A percentile compares a stretch with the other conserved stretches of the same genome.
Evolutionary conservation across 2,113 vertebrate species (phyloP).

Genomic region (Indicator maculatus): DNA sequence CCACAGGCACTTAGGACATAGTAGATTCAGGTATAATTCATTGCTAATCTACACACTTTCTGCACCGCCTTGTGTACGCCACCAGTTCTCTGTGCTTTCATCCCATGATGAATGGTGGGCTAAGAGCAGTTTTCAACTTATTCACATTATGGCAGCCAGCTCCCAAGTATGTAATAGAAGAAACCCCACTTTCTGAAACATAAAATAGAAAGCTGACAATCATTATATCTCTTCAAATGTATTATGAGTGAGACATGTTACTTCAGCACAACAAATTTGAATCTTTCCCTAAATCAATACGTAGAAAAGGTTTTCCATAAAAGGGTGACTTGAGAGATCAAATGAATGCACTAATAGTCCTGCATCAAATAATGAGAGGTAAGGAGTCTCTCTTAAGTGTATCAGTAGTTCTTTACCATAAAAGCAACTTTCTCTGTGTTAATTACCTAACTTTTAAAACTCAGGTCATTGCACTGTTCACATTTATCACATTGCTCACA

Average conservation of each 20-base stretch:
- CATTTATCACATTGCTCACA: not conserved
- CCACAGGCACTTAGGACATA: not conserved
- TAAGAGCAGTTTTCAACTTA: not conserved
- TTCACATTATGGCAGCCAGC: not conserved
- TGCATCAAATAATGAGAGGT: not conserved
- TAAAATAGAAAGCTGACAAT: not conserved
- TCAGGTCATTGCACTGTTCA: not conserved
- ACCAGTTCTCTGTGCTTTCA: not conserved
- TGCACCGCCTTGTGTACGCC: not conserved
- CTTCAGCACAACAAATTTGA: not conserved
- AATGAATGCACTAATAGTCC: not conserved
- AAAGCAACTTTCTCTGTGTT: not conserved
- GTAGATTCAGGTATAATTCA: not conserved
- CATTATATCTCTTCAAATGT: not conserved
- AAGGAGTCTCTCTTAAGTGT: not conserved
- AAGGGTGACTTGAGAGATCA: not conserved
- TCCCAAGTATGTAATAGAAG: not conserved
- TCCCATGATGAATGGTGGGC: accelerated
- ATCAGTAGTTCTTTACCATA: not conserved
- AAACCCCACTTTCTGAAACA: not conserved
- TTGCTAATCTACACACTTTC: not conserved
- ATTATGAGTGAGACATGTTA: accelerated
- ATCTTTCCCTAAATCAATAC: not conserved
- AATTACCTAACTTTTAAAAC: not conserved
- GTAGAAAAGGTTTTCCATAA: not conserved